Evolutionary conservation across 2,113 vertebrate species (phyloP), one percentile per base, ranked within the genome.

Genomic region (Theropithecus gelada): DNA sequence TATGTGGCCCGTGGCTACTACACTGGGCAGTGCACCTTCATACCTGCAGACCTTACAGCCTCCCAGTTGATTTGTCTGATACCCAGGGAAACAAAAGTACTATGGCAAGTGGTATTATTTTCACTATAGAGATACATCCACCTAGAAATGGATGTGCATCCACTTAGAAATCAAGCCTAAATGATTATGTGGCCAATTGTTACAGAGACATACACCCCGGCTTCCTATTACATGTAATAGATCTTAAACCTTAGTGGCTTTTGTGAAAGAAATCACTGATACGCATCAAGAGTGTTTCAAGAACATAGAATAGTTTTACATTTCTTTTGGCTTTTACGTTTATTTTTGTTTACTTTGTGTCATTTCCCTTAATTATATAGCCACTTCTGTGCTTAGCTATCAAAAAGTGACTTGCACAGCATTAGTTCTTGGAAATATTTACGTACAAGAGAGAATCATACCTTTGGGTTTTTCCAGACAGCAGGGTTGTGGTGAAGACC

Each of bases 381-480:
- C 17, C 55, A 76, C 6, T 83, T 96, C 11, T 55, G 38, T 18
- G n/a, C 55, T 73, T 20, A 75, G 10, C 57, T 89, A 73, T 43
- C 88, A 57, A 30, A 75, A 85, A 27, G 10, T 57, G 22, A 76
- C 3, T 43, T 52, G n/a, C 59, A 79, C 16, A 57, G n/a, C 10
- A 82, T n/a, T 70, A 17, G 27, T 70, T 86, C 68, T 84, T 25
- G 45, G 52, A 81, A 72, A 35, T 16, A 40, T 23, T 88, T 92
- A 64, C 12, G 8, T 16, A 8, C 32, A 83, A 94, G 64, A 88
- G 6, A 81, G 3, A 68, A 35, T 80, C 94, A 35, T 98, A 99
- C 98, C 99, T 99, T 97, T 0, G 99, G 98, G 66, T 98, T 91
- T 57, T 98, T 92, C 99, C 99, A 99, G 57, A 99, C 40, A 8